These are phyloP conservation scores for Epizoanthus illoricatus DNA, from an alignment of 92 coral and sea anemone species.

Conservation along the genomic window DNA sequence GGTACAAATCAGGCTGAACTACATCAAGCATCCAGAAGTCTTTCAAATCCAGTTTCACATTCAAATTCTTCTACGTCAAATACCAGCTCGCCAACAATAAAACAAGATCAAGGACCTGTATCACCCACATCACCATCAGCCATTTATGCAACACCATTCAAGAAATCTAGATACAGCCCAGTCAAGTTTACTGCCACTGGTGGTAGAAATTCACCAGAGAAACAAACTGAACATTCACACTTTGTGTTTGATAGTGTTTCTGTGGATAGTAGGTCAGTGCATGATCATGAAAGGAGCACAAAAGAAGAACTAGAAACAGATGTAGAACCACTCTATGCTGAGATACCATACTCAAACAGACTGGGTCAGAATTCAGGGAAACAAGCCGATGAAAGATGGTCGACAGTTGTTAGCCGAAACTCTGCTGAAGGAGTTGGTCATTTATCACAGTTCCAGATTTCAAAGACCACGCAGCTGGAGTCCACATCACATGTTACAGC, in stretches of 20 bases:
- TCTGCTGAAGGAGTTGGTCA: not conserved
- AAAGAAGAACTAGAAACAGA: not conserved
- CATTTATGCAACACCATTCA: conserved; percentile 32
- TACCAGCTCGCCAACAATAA: not conserved
- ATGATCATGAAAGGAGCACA: not conserved
- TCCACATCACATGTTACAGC: not conserved
- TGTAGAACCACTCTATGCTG: not conserved
- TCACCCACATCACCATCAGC: conserved; percentile 25
- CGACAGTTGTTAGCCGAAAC: not conserved
- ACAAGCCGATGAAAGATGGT: not conserved
- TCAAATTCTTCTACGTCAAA: not conserved
- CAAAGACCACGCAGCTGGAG: not conserved
- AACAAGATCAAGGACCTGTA: not conserved
- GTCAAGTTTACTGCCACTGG: not conserved
- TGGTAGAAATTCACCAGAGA: not conserved
- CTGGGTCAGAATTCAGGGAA: not conserved
- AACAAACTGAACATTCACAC: not conserved
- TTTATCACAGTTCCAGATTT: conserved; percentile 34
- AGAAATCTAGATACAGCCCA: conserved; percentile 34
- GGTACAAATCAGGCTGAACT: not conserved
- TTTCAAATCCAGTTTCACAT: not conserved
- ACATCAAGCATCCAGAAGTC: not conserved
- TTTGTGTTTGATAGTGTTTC: conserved; percentile 17
- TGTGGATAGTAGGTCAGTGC: not conserved
- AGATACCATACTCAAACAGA: not conserved